Evolutionary conservation across 1,140 invertebrate species (phyloP).

Genomic region (Sinella curviseta): DNA sequence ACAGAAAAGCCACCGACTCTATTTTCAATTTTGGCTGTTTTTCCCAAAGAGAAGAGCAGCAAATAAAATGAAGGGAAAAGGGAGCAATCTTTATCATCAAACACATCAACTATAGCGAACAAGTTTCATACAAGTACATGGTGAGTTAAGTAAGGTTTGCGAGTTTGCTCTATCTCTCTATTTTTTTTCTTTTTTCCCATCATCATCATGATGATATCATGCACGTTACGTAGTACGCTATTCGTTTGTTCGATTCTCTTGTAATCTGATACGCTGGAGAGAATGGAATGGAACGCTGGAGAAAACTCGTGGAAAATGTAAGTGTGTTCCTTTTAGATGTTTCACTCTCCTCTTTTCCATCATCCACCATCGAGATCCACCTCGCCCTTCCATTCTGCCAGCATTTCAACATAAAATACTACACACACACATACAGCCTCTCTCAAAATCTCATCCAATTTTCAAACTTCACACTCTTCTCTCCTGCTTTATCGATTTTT

Average conservation of each 20-base stretch:
- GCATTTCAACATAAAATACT: too few species aligned
- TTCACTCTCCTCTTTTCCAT: too few species aligned
- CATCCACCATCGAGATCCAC: too few species aligned
- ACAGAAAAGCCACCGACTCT: not conserved
- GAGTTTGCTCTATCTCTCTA: too few species aligned
- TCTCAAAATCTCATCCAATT: constrained; percentile 7
- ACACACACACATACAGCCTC: not conserved
- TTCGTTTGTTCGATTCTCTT: not conserved
- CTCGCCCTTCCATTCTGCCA: too few species aligned
- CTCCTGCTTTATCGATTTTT: not conserved
- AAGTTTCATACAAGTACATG: too few species aligned
- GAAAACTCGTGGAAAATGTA: constrained; percentile 23
- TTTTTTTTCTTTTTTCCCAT: not conserved
- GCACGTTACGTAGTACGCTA: not conserved
- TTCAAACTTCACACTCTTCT: not conserved
- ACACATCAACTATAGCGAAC: not conserved
- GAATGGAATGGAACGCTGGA: constrained; percentile 25
- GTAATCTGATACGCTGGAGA: constrained; percentile 9
- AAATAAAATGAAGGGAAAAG: not conserved
- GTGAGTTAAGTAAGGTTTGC: not conserved
- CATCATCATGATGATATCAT: constrained; percentile 2
- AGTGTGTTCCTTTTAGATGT: constrained; percentile 3
- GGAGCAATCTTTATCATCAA: not conserved
- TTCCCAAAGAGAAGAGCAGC: too few species aligned
- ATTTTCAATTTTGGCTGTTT: not conserved